phyloP scores from a whole-genome alignment of 2,797 vertebrate species.

The Vultur gryphus region DNA sequence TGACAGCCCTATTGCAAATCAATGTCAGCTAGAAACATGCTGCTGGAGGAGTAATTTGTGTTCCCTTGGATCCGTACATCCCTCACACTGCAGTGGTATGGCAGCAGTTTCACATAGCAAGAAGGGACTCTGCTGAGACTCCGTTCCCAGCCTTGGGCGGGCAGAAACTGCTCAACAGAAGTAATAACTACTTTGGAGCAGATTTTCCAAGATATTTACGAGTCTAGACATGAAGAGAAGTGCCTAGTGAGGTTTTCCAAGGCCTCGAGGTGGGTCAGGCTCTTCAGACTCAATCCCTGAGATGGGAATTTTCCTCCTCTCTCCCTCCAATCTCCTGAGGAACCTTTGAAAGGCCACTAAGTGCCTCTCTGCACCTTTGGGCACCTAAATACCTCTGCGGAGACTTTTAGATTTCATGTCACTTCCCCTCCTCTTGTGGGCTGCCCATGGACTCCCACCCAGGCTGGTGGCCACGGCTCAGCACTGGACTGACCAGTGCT shows the following conservation, averaged over 20 bases:
- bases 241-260: neutral
- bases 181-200: neutral
- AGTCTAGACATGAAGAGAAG: neutral
- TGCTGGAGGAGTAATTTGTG: neutral
- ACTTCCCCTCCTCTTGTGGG: neutral
- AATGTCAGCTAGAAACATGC: neutral
- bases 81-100: neutral
- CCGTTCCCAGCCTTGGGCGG: neutral
- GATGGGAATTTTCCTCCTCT: neutral
- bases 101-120: neutral
- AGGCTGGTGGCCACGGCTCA: neutral
- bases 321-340: neutral
- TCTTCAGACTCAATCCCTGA: neutral
- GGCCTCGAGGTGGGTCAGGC: neutral
- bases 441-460: neutral
- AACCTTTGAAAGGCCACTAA: neutral
- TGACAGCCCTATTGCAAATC: conserved; percentile 35
- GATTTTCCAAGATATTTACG: neutral
- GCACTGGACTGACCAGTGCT: neutral
- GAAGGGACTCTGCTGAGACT: neutral
- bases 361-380: neutral
- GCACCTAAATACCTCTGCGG: neutral
- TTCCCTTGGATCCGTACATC: neutral
- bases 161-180: neutral
- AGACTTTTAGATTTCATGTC: neutral